Conservation (phyloP, 1,140 invertebrate species). For the Akabosia matsudoensis region DNA sequence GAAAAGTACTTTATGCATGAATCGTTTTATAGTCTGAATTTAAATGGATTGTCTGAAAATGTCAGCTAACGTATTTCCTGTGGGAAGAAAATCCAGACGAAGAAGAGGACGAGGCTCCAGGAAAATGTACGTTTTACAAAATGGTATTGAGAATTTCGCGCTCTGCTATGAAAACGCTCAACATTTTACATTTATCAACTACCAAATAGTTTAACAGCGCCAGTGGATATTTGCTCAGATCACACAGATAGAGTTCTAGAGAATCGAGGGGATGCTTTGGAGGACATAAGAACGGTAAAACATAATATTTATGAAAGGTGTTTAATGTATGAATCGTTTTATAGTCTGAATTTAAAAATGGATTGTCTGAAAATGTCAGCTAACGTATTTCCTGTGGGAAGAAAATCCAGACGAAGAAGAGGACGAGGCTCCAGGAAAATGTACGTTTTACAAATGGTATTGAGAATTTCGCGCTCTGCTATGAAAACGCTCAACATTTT, state of each 20-base stretch:
- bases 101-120: background rate
- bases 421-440: background rate
- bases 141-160: background rate
- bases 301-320: background rate
- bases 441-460: background rate
- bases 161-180: background rate
- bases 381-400: background rate
- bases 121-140: background rate
- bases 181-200: too few relatives aligned
- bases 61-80: background rate
- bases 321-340: background rate
- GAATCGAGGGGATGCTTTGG: background rate
- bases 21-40: background rate
- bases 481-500: background rate
- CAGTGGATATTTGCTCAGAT: background rate
- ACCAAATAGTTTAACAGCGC: background rate
- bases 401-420: background rate
- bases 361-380: background rate
- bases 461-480: background rate
- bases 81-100: background rate
- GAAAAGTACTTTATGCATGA: background rate
- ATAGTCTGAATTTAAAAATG: too few relatives aligned
- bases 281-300: background rate
- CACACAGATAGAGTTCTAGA: background rate
- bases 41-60: too few relatives aligned